These are phyloP conservation scores for Macroteleia sp. DNA, from an alignment of 2,888 invertebrate species.

Conservation along the genomic window DNA sequence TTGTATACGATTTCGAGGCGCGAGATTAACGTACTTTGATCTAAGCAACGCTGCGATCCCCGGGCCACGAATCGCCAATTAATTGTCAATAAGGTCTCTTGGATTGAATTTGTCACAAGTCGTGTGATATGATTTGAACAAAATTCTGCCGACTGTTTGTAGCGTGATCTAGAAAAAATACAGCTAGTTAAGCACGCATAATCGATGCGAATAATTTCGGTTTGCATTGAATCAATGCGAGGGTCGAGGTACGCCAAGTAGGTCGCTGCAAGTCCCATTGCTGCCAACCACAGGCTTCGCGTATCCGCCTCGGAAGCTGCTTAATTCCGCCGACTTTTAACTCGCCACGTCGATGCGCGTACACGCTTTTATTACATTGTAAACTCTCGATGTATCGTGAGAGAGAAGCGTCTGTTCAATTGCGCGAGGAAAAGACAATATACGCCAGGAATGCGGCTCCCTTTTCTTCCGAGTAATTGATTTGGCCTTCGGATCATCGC, in stretches of 20 bases:
- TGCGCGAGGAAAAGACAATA: neutral
- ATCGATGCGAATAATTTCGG: constrained; percentile 78
- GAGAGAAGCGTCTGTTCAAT: constrained; percentile 2
- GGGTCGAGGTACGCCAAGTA: constrained; percentile 84
- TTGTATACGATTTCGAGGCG: no score
- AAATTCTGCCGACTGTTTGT: no score
- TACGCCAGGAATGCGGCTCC: constrained; percentile 4
- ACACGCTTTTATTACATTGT: no score
- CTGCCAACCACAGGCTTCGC: constrained; percentile 75
- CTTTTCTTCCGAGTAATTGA: neutral
- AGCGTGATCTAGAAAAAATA: no score
- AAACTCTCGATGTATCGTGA: no score
- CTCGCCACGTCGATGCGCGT: constrained; percentile 10
- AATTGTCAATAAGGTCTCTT: no score
- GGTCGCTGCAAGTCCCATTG: constrained; percentile 81
- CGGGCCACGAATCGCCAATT: no score
- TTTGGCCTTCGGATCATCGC: neutral
- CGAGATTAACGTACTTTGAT: constrained; percentile 6
- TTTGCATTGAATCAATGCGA: constrained; percentile 80
- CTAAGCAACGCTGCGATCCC: neutral
- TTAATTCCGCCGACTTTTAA: constrained; percentile 58
- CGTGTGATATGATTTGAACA: neutral
- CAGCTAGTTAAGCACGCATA: no score
- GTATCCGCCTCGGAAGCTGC: constrained; percentile 64
- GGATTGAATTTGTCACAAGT: neutral